Conservation (phyloP, 2,888 invertebrate genomes). For the Drepanosiphum platanoidis region DNA sequence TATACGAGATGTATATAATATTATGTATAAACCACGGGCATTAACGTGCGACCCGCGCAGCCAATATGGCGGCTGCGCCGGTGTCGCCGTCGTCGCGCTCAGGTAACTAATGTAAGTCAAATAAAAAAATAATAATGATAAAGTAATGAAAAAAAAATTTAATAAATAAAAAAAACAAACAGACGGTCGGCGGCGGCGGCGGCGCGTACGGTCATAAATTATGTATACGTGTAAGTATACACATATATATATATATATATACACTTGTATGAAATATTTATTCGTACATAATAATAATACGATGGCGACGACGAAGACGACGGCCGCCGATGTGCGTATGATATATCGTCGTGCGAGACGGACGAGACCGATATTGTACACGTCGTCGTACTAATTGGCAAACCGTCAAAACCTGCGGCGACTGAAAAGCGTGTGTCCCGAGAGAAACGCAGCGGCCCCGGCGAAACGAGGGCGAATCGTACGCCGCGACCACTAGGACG, state of each 20-base stretch:
- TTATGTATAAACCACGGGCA: slow-evolving; percentile 7
- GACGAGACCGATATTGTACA: too few species aligned
- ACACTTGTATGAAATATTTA: neutral
- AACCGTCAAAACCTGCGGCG: neutral
- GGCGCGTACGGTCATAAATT: slow-evolving; percentile 35
- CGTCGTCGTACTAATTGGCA: neutral
- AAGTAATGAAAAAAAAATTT: neutral
- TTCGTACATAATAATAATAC: neutral
- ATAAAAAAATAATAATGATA: neutral
- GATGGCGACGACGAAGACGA: neutral
- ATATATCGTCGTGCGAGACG: neutral
- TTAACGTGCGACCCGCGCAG: slow-evolving; percentile 21
- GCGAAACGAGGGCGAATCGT: neutral
- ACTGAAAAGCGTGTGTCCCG: neutral
- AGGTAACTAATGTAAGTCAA: slow-evolving; percentile 10
- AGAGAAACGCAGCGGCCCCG: neutral
- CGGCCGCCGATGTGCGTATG: neutral
- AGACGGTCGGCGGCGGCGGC: neutral
- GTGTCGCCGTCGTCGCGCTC: neutral
- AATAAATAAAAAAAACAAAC: slow-evolving; percentile 1
- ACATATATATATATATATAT: neutral
- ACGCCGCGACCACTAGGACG: too few species aligned
- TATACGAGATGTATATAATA: too few species aligned
- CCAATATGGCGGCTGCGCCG: slow-evolving; percentile 24
- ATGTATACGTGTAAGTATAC: neutral